These are phyloP conservation scores for Porites cylindrica DNA, from an alignment of 92 coral and sea anemone genomes.

Conservation along the genomic window DNA sequence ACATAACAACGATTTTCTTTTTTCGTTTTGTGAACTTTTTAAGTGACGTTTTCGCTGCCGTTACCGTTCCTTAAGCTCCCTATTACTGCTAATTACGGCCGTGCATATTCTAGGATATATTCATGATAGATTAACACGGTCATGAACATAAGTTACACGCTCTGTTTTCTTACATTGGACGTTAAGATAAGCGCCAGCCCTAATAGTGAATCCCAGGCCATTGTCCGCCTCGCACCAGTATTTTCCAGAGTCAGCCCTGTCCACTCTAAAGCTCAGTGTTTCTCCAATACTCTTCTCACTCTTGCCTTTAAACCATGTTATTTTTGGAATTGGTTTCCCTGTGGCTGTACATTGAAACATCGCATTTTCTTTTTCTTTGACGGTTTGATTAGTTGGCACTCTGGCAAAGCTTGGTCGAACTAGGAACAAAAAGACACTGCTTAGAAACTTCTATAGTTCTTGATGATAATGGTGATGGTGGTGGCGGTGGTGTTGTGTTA, in stretches of 20 bases:
- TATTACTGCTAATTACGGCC: too few species aligned
- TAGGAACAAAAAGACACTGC: not conserved
- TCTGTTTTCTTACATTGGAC: constrained; percentile 21
- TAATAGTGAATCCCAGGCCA: not conserved
- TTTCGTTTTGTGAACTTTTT: too few species aligned
- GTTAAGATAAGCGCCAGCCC: not conserved
- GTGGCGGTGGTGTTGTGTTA: too few species aligned
- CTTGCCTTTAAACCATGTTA: constrained; percentile 10
- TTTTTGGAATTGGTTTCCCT: constrained; percentile 23
- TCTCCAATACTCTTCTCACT: not conserved
- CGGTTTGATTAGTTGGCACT: not conserved
- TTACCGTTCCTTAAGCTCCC: too few species aligned
- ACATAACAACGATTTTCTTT: too few species aligned
- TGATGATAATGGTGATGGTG: not conserved
- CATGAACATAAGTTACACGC: too few species aligned
- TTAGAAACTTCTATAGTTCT: too few species aligned
- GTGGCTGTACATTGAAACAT: not conserved
- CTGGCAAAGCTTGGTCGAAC: constrained; percentile 20
- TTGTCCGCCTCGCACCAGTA: constrained; percentile 31
- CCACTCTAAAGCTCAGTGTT: not conserved
- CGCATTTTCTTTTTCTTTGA: not conserved
- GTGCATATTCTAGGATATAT: too few species aligned
- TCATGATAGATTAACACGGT: too few species aligned
- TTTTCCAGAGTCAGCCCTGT: not conserved
- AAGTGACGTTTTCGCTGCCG: too few species aligned